These are phyloP conservation scores for Myopa tessellatipennis DNA, from an alignment of 2,888 invertebrate species.

Conservation along the genomic window DNA sequence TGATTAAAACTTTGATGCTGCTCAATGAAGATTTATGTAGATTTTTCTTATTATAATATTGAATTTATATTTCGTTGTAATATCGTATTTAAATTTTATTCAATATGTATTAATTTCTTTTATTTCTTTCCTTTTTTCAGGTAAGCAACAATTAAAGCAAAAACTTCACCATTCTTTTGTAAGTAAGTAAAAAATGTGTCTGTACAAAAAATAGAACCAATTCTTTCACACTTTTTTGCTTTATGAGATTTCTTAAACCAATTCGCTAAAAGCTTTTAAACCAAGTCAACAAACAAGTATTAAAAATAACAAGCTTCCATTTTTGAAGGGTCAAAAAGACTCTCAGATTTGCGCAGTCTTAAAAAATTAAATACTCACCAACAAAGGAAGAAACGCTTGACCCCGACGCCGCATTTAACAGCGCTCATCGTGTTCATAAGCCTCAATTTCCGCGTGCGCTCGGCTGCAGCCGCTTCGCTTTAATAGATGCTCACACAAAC, in stretches of 20 bases:
- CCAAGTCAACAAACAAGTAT: background rate
- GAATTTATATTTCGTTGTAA: too few species aligned
- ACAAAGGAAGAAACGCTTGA: background rate
- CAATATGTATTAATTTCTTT: too few species aligned
- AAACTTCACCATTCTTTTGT: too few species aligned
- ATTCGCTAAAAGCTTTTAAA: background rate
- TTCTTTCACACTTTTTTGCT: background rate
- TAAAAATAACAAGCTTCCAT: background rate
- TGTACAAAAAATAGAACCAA: too few species aligned
- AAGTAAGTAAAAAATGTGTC: too few species aligned
- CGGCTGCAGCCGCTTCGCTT: background rate
- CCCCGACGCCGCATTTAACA: background rate
- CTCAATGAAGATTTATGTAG: too few species aligned
- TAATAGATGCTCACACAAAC: conserved; percentile 17
- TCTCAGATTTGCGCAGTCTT: background rate
- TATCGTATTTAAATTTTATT: too few species aligned
- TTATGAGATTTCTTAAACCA: background rate
- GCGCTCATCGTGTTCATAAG: conserved; percentile 22
- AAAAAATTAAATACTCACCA: background rate
- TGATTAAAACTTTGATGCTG: too few species aligned
- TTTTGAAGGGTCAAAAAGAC: background rate
- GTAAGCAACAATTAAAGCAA: too few species aligned
- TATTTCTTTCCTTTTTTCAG: too few species aligned
- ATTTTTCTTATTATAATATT: too few species aligned
- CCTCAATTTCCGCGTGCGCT: conserved; percentile 16